phyloP scores from a whole-genome alignment of 1,140 invertebrate genomes.

The Nixonia krombeini region DNA sequence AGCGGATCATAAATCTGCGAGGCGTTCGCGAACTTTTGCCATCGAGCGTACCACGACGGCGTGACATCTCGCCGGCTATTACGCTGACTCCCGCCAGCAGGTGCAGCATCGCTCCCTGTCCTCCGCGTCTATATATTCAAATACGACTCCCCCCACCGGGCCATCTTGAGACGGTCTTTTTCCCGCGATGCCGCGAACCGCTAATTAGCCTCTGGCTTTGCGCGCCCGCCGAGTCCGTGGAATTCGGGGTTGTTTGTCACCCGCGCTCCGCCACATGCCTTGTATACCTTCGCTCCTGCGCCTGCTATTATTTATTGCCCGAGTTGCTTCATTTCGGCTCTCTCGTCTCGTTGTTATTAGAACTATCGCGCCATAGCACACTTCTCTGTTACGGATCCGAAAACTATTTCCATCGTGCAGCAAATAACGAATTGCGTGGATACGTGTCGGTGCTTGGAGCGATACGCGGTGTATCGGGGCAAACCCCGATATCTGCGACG shows the following conservation, averaged over 20 bases:
- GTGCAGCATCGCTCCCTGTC: conserved; percentile 69
- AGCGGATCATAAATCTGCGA: conserved; percentile 46
- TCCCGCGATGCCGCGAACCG: conserved; percentile 53
- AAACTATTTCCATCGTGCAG: no score
- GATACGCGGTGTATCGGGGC: no score
- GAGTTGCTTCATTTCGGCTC: not conserved
- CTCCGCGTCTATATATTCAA: conserved; percentile 60
- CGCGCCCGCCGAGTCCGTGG: conserved; percentile 59
- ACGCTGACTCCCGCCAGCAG: conserved; percentile 62
- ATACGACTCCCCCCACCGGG: conserved; percentile 44
- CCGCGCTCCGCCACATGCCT: conserved; percentile 31
- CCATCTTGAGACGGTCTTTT: conserved; percentile 47
- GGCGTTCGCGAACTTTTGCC: conserved; percentile 45
- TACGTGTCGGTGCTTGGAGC: no score
- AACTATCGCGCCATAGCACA: no score
- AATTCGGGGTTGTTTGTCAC: conserved; percentile 67
- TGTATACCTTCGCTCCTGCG: not conserved
- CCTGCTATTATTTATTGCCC: conserved; percentile 19
- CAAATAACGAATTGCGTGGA: no score
- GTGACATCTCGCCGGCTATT: conserved; percentile 65
- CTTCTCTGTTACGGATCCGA: no score
- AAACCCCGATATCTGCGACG: no score
- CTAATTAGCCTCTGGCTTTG: conserved; percentile 64
- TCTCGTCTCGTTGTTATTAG: no score
- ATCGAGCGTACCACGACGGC: conserved; percentile 45